Evolutionary conservation across 2,113 vertebrate genomes (phyloP).

Genomic region (Salvelinus namaycush): DNA sequence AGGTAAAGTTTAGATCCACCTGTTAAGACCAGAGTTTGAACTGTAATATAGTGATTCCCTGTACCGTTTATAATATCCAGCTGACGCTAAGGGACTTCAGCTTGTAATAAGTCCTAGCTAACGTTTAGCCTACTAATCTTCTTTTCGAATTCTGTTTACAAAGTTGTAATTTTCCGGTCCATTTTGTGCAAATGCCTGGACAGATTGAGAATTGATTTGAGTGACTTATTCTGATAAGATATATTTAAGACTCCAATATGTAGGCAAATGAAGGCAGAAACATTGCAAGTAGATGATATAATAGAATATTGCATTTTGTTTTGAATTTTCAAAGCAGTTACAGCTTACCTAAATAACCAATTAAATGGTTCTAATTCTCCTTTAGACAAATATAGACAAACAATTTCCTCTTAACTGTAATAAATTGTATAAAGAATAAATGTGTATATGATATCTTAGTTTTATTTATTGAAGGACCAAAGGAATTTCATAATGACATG

Average conservation of each 20-base stretch:
- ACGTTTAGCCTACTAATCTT: background rate
- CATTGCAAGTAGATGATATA: conserved; percentile 42
- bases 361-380: conserved; percentile 65
- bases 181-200: conserved; percentile 39
- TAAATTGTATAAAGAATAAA: conserved; percentile 87
- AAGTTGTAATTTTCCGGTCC: conserved; percentile 15
- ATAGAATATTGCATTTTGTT: conserved; percentile 47
- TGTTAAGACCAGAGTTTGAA: conserved; percentile 49
- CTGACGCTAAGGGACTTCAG: conserved; percentile 40
- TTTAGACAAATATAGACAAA: conserved; percentile 64
- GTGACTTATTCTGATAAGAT: conserved; percentile 23
- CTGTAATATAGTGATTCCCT: conserved; percentile 41
- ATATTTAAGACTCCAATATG: conserved; percentile 67
- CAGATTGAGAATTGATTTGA: conserved; percentile 42
- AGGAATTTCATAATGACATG: conserved; percentile 90
- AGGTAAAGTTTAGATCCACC: conserved; percentile 34
- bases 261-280: conserved; percentile 75
- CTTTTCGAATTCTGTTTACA: no score
- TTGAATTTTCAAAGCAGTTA: conserved; percentile 51
- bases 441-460: conserved; percentile 90
- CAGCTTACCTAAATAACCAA: conserved; percentile 41
- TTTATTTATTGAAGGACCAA: conserved; percentile 88
- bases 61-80: background rate
- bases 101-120: conserved; percentile 21
- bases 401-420: conserved; percentile 74